Evolutionary conservation across 2,797 vertebrate genomes (phyloP), one percentile per base, ranked within the genome.

Genomic region (Cebuella pygmaea): DNA sequence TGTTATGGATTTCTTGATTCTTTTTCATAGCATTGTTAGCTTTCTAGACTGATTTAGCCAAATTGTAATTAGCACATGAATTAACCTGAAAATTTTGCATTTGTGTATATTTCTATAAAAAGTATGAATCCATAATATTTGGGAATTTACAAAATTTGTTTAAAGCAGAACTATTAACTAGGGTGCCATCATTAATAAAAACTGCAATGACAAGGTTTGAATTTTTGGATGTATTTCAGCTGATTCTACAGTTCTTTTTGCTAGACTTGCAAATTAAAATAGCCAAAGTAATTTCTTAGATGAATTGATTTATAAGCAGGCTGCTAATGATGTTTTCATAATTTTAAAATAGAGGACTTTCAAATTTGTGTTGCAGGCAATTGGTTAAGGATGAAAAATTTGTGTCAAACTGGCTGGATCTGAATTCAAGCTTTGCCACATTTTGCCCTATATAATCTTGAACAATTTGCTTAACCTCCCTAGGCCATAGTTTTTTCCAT

Each of bases 211-310:
- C 48, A 89, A 90, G 17, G 74, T 74, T 92, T 86, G 80, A 79
- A 92, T 94, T 83, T 94, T 78, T 96, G 88, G 70, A 86, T 89
- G 75, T 59, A 27, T 80, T 88, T 92, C 52, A 86, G 44, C 8
- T 92, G 44, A 95, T 95, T 88, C 55, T 93, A 75, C 22, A 90
- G n/a, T 84, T 93, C 20, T 93, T 84, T 88, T 67, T 91, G 41
- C 46, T 86, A 88, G 33, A 93, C 44, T 95, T 94, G 78, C 24
- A 97, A 93, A 94, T 94, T 94, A 85, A 97, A 96, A 93, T 81
- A 57, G 27, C 36, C 52, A 76, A 48, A 89, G 57, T 46, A 81
- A 89, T 93, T 94, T 94, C 57, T 87, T 87, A 70, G 10, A 13
- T 80, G 8, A 92, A 80, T 41, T 78, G 39, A 50, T 88, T 93